These are phyloP conservation scores for Desmophyllum pertusum DNA, from an alignment of 92 coral and sea anemone genomes.

Conservation along the genomic window DNA sequence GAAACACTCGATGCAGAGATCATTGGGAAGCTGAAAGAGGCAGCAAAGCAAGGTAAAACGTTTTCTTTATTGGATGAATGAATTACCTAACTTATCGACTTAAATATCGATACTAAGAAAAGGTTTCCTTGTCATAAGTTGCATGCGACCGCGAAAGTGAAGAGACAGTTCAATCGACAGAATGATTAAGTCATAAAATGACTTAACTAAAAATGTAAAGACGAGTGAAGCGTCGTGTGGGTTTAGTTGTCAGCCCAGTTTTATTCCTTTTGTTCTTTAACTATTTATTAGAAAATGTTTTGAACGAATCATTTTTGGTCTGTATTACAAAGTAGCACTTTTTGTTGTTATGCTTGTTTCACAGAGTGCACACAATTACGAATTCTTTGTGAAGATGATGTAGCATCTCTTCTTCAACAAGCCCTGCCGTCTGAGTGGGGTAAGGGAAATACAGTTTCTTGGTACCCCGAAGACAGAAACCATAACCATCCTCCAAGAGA, in stretches of 20 bases:
- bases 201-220: too few species aligned
- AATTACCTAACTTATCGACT: not conserved
- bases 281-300: too few species aligned
- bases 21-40: conserved; percentile 31
- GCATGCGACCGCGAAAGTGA: not conserved
- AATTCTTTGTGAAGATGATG: conserved; percentile 45
- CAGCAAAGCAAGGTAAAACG: conserved; percentile 44
- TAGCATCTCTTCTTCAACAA: conserved; percentile 41
- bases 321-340: not conserved
- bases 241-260: too few species aligned
- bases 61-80: not conserved
- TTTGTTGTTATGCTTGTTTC: not conserved
- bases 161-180: too few species aligned
- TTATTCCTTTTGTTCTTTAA: too few species aligned
- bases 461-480: conserved; percentile 59
- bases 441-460: conserved; percentile 40
- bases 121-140: too few species aligned
- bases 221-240: too few species aligned
- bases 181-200: too few species aligned
- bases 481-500: conserved; percentile 67
- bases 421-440: conserved; percentile 62
- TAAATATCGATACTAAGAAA: not conserved
- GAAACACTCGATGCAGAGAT: conserved; percentile 36
- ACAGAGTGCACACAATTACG: conserved; percentile 68
- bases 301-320: too few species aligned